Conservation (phyloP, 1,140 invertebrate species). For the Manduca sexta region DNA sequence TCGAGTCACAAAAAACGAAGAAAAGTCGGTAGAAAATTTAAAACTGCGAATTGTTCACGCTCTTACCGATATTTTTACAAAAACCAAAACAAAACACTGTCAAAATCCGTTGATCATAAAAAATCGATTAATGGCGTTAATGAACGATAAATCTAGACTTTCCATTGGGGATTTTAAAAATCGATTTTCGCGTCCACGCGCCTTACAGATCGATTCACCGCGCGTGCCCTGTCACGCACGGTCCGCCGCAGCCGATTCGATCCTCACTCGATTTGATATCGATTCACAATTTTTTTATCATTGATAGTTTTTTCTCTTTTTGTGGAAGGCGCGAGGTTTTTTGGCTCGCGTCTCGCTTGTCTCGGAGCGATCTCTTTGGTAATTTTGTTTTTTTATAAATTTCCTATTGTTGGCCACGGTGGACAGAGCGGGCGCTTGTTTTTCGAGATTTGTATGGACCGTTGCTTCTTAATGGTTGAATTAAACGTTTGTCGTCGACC, state of each 20-base stretch:
- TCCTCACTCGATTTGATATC: conserved; percentile 34
- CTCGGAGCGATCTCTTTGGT: conserved; percentile 29
- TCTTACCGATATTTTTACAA: background rate
- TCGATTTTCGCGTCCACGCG: conserved; percentile 53
- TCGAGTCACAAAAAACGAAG: too few species aligned
- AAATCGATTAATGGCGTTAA: conserved; percentile 10
- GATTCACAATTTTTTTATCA: conserved; percentile 36
- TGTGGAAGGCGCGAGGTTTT: conserved; percentile 27
- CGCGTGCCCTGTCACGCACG: conserved; percentile 55
- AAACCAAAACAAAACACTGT: background rate
- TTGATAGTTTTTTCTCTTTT: conserved; percentile 25
- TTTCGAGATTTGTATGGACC: conserved; percentile 32
- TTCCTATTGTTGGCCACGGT: conserved; percentile 20
- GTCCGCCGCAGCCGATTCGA: conserved; percentile 17
- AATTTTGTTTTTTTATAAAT: conserved; percentile 30
- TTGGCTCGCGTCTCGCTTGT: conserved; percentile 32
- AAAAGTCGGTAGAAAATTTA: background rate
- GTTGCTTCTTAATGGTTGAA: conserved; percentile 30
- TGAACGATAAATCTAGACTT: conserved; percentile 19
- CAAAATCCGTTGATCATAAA: background rate
- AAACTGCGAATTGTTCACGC: background rate
- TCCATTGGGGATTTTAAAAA: conserved; percentile 20
- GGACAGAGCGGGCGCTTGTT: conserved; percentile 22
- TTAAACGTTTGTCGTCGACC: conserved; percentile 19
- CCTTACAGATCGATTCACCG: conserved; percentile 33